Evolutionary conservation across 92 coral and sea anemone species (phyloP).

Genomic region (Heliopora coerulea): DNA sequence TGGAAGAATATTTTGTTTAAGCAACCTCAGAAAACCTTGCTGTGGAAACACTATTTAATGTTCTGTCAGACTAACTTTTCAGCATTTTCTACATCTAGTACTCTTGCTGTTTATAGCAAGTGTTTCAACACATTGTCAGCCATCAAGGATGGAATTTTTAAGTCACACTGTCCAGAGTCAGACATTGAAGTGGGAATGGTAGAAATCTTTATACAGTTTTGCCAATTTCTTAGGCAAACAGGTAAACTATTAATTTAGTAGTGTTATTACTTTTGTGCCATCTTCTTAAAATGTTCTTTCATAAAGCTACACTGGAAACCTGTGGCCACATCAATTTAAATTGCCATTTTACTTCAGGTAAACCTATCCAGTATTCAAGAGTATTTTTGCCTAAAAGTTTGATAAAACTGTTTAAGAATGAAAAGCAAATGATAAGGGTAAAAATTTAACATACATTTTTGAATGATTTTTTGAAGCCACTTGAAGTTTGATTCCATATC

Average conservation of each 20-base stretch:
- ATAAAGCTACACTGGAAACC: too few relatives aligned
- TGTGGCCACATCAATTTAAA: too few relatives aligned
- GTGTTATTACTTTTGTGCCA: neutral
- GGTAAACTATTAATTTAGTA: conserved; percentile 49
- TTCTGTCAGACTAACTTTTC: conserved; percentile 86
- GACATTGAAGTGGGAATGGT: conserved; percentile 77
- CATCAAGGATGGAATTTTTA: conserved; percentile 80
- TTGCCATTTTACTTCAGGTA: too few relatives aligned
- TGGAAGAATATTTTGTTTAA: conserved; percentile 80
- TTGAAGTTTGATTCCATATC: too few relatives aligned
- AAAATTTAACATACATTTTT: too few relatives aligned
- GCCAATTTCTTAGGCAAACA: conserved; percentile 86
- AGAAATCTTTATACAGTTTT: conserved; percentile 76
- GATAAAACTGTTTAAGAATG: too few relatives aligned
- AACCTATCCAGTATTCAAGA: too few relatives aligned
- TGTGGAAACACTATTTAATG: conserved; percentile 81
- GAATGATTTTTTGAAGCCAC: too few relatives aligned
- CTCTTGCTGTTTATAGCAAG: conserved; percentile 62
- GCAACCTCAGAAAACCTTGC: conserved; percentile 72
- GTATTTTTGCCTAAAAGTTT: too few relatives aligned
- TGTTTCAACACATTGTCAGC: conserved; percentile 79
- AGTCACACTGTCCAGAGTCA: conserved; percentile 75
- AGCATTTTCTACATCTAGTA: conserved; percentile 69
- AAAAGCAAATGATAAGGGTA: too few relatives aligned
- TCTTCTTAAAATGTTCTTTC: too few relatives aligned